Base-by-base conservation (phyloP, 2,113 vertebrate species). In the Pygathrix nemaeus region DNA sequence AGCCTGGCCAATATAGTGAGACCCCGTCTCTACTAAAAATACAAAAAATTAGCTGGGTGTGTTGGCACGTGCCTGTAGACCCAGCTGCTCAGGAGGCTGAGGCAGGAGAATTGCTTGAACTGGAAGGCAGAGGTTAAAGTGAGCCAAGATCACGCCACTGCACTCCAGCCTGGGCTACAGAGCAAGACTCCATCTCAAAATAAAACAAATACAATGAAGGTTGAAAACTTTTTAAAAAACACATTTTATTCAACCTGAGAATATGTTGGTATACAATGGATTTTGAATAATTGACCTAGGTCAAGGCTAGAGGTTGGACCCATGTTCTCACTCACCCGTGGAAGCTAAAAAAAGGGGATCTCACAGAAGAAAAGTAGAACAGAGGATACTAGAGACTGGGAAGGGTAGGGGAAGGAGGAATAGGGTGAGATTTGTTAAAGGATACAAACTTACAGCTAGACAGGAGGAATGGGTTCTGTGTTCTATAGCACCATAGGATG, bases 61-160 rank as follows among this genome's bases (percentile, higher is more conserved):
- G 61, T 27, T 6, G 5, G 27, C 61, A 30, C 0, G 0, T 0
- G 12, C 11, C 12, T 30, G 61, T 64, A 30, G 27, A 6, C 27
- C 27, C 61, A 64, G 61, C 61, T 64, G 13, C 61, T 64, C 0
- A 12, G 11, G 61, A 30, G 61, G 27, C 61, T 30, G 61, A 64
- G 61, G 61, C 27, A 64, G 61, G 61, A 64, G 61, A 64, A 30
- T 64, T 64, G 61, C 61, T 64, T 64, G 61, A 64, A 64, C 61
- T 64, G 27, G 61, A 64, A 64, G 59, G 25, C 2, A 0, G 61
- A 64, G 61, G 27, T 30, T 64, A 30, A 27, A 30, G 61, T 64
- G 61, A 64, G 61, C 61, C 13, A 6, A 64, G 27, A 61, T 27
- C 27, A 27, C 5, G 5, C 59, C 10, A 61, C 59, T 61, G 59